Conservation (phyloP, 2,113 vertebrate species). For the Cochlearius cochlearius region DNA sequence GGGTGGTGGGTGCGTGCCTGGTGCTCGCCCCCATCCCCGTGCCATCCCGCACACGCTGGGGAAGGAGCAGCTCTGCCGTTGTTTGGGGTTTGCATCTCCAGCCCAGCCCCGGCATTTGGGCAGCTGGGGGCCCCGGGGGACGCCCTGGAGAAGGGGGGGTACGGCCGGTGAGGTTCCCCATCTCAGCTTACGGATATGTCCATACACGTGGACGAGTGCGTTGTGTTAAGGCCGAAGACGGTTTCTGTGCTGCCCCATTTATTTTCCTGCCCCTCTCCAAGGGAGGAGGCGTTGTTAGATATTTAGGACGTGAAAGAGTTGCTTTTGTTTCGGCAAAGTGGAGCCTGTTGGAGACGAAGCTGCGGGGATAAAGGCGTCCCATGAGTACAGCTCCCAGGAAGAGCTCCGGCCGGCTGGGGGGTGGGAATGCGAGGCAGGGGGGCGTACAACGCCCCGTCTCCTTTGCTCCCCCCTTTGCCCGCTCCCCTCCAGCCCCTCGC, state of each 20-base stretch:
- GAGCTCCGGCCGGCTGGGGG: background rate
- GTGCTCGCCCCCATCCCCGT: rapidly evolving
- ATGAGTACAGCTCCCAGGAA: background rate
- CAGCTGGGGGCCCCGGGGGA: rapidly evolving
- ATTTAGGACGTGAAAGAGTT: background rate
- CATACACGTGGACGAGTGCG: rapidly evolving
- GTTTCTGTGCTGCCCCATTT: background rate
- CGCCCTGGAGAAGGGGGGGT: rapidly evolving
- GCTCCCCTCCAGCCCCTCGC: background rate
- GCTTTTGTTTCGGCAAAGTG: background rate
- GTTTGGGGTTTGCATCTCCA: background rate
- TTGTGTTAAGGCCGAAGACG: background rate
- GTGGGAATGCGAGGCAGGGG: background rate
- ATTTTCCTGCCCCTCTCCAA: background rate
- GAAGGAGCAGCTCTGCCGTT: background rate
- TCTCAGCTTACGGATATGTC: background rate
- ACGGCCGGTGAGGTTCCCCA: rapidly evolving
- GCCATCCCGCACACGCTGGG: rapidly evolving
- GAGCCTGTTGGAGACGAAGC: background rate
- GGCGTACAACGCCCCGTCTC: no score
- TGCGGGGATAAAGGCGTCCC: rapidly evolving
- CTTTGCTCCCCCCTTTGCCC: background rate
- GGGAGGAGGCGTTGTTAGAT: background rate
- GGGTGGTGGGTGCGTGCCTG: background rate
- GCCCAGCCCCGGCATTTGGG: background rate